A percentile compares a stretch with the other conserved stretches of the same genome.
Conservation (phyloP, 2,888 invertebrate genomes). For the Helleia helle region DNA sequence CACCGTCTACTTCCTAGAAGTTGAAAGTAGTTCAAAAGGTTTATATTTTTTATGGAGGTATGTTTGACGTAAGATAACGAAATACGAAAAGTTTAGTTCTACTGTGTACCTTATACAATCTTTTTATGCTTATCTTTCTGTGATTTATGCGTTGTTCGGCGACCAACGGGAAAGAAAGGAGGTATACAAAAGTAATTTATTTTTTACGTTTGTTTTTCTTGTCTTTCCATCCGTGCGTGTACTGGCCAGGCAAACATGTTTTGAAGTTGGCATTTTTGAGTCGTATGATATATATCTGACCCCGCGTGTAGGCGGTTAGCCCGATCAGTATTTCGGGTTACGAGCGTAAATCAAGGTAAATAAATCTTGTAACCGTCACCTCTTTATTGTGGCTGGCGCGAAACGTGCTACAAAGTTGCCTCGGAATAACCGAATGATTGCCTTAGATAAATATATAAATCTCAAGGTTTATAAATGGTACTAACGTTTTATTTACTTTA, state of each 20-base stretch:
- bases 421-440: conserved; percentile 16
- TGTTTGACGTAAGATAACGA: conserved; percentile 62
- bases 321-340: conserved; percentile 67
- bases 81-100: conserved; percentile 71
- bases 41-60: conserved; percentile 45
- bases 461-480: conserved; percentile 7
- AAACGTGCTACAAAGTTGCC: conserved; percentile 13
- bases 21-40: conserved; percentile 33
- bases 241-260: conserved; percentile 67
- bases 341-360: conserved; percentile 48
- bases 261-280: conserved; percentile 72
- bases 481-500: too few species aligned
- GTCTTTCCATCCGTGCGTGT: conserved; percentile 66
- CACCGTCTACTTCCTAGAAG: conserved; percentile 60
- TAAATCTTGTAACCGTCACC: conserved; percentile 27
- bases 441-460: conserved; percentile 9
- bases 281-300: conserved; percentile 65
- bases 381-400: conserved; percentile 26
- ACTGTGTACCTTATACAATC: conserved; percentile 72
- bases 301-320: conserved; percentile 65
- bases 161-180: conserved; percentile 71
- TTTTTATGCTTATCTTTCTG: conserved; percentile 74
- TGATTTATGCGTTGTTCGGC: conserved; percentile 71
- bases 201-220: conserved; percentile 72
- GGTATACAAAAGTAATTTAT: conserved; percentile 73